Conservation (phyloP, 2,888 invertebrate genomes). For the Spilosoma lubricipeda region DNA sequence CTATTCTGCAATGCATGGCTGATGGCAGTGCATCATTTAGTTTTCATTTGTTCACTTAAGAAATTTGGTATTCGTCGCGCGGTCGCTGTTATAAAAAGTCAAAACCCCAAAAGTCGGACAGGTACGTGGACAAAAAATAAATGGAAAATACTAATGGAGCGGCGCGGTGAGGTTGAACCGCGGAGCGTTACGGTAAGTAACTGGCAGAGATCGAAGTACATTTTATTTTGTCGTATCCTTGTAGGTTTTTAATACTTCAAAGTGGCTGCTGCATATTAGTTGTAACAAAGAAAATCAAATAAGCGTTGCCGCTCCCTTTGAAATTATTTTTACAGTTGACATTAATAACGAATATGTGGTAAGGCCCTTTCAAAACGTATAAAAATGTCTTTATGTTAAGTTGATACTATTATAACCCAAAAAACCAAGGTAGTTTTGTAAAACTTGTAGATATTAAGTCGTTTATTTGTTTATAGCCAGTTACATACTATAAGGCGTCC, state of each 20-base stretch:
- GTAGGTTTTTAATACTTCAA: neutral
- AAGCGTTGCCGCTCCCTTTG: neutral
- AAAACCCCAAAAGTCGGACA: constrained; percentile 84
- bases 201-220: constrained; percentile 32
- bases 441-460: neutral
- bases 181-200: constrained; percentile 68
- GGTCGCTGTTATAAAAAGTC: constrained; percentile 79
- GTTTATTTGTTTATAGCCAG: constrained; percentile 38
- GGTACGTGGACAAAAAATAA: constrained; percentile 86
- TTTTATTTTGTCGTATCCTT: constrained; percentile 16
- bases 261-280: neutral
- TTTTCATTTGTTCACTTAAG: constrained; percentile 77
- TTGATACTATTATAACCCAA: neutral
- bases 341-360: neutral
- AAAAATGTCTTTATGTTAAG: neutral
- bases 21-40: constrained; percentile 78
- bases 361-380: neutral
- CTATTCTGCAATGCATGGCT: constrained; percentile 66
- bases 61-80: constrained; percentile 85
- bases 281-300: neutral
- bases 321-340: neutral
- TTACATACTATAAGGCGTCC: constrained; percentile 64
- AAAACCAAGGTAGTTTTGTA: neutral
- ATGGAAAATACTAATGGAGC: constrained; percentile 86
- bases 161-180: constrained; percentile 77